phyloP scores from a whole-genome alignment of 2,888 invertebrate genomes.

The Brenthis hecate region DNA sequence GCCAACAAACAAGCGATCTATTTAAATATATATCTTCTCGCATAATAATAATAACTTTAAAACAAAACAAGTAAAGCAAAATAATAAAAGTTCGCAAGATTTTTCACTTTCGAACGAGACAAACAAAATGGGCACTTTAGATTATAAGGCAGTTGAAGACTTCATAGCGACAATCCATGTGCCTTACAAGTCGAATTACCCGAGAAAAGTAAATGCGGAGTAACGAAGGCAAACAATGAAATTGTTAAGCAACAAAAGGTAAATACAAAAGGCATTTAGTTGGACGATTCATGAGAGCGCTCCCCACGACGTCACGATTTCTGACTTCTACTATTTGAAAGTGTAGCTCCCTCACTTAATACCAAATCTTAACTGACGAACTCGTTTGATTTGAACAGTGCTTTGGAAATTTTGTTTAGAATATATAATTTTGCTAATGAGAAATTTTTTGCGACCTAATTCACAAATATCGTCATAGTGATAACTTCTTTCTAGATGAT shows the following conservation, averaged over 20 bases:
- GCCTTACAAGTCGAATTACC: constrained; percentile 56
- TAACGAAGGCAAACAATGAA: constrained; percentile 64
- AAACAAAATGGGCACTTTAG: constrained; percentile 61
- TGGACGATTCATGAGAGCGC: constrained; percentile 45
- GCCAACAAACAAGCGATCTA: too few relatives aligned
- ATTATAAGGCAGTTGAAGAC: constrained; percentile 58
- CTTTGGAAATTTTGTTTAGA: too few relatives aligned
- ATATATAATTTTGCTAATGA: too few relatives aligned
- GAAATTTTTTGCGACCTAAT: too few relatives aligned
- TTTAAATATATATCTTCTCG: too few relatives aligned
- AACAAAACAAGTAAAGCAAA: neutral
- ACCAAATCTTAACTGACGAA: constrained; percentile 17
- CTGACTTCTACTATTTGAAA: constrained; percentile 31
- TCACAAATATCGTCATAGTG: too few relatives aligned
- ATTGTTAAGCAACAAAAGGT: constrained; percentile 61
- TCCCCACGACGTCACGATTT: constrained; percentile 39
- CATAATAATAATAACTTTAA: neutral
- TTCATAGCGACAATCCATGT: constrained; percentile 55
- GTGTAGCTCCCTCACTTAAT: constrained; percentile 36
- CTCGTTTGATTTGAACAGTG: neutral
- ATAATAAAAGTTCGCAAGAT: neutral
- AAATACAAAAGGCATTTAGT: constrained; percentile 55
- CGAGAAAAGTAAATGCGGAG: constrained; percentile 52
- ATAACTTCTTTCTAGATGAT: too few relatives aligned
- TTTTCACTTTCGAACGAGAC: neutral